A percentile compares a stretch with the other conserved stretches of the same genome.
These are phyloP conservation scores for Drosophila arizonae DNA, from an alignment of 1,140 invertebrate species.

Conservation along the genomic window DNA sequence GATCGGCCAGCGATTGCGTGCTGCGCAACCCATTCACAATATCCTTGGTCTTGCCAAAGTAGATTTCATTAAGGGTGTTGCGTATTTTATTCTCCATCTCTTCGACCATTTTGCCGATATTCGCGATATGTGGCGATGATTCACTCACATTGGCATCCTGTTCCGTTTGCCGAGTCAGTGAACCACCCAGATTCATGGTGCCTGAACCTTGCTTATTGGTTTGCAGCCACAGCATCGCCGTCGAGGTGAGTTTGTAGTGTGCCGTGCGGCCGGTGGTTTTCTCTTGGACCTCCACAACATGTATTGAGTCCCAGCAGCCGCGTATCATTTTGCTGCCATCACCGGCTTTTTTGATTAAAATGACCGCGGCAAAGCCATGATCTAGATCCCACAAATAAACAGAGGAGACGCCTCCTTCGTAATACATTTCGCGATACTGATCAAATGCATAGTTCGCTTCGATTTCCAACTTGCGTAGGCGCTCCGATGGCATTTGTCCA, in stretches of 20 bases:
- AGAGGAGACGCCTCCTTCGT: conserved; percentile 99
- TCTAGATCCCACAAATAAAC: conserved; percentile 99
- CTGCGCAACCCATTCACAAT: conserved; percentile 99
- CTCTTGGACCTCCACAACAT: conserved; percentile 99
- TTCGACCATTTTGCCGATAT: conserved; percentile 97
- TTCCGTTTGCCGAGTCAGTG: conserved; percentile 97
- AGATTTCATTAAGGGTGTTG: conserved; percentile 99
- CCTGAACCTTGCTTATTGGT: conserved; percentile 98
- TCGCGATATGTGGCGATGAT: conserved; percentile 97
- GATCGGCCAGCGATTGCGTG: conserved; percentile 92
- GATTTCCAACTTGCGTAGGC: conserved; percentile 96
- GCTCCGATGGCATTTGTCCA: conserved; percentile 98
- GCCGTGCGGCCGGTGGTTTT: conserved; percentile 96
- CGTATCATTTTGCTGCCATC: conserved; percentile 98
- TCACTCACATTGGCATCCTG: conserved; percentile 95
- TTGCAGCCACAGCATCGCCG: conserved; percentile 99
- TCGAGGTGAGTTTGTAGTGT: conserved; percentile 99
- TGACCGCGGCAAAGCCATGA: conserved; percentile 99
- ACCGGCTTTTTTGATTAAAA: conserved; percentile 99
- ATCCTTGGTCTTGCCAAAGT: conserved; percentile 99
- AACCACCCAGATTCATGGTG: conserved; percentile 99
- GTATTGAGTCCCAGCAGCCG: conserved; percentile 99
- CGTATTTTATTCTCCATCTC: conserved; percentile 99
- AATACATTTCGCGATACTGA: conserved; percentile 99
- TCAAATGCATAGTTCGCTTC: conserved; percentile 99